These are phyloP conservation scores for Ephydatia muelleri DNA, from an alignment of 37 sponge, comb jelly and placozoan species.

Conservation along the genomic window DNA sequence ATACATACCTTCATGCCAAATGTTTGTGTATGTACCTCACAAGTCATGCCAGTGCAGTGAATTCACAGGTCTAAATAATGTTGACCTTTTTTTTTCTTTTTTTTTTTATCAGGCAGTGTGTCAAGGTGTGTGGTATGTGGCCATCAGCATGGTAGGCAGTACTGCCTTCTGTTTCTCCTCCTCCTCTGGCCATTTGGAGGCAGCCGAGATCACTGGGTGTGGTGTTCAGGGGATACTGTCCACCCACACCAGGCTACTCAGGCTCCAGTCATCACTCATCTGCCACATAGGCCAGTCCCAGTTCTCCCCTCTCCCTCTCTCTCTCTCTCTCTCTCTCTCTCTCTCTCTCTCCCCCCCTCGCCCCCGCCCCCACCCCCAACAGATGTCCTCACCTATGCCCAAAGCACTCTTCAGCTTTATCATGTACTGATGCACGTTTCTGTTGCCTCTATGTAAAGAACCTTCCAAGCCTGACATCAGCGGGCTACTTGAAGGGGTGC, in stretches of 20 bases:
- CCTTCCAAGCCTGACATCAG: background rate
- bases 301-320: background rate
- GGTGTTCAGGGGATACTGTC: background rate
- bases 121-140: background rate
- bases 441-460: background rate
- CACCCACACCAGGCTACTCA: conserved; percentile 17
- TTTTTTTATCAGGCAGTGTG: background rate
- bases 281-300: background rate
- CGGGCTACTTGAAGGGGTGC: background rate
- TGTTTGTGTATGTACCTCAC: too few relatives aligned
- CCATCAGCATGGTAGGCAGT: background rate
- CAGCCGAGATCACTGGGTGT: background rate
- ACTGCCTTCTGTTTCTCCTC: background rate
- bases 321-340: background rate
- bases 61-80: too few relatives aligned
- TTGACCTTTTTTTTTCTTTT: too few relatives aligned
- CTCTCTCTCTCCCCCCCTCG: background rate
- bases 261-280: conserved; percentile 4
- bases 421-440: too few relatives aligned
- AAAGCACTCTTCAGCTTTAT: background rate
- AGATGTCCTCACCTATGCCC: background rate
- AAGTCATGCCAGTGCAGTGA: background rate
- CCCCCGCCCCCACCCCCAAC: too few relatives aligned
- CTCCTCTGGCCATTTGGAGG: background rate
- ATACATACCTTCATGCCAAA: too few relatives aligned